A percentile compares a stretch with the other conserved stretches of the same genome.
Conservation (phyloP, 2,797 vertebrate genomes). For the Centroberyx gerrardi region DNA sequence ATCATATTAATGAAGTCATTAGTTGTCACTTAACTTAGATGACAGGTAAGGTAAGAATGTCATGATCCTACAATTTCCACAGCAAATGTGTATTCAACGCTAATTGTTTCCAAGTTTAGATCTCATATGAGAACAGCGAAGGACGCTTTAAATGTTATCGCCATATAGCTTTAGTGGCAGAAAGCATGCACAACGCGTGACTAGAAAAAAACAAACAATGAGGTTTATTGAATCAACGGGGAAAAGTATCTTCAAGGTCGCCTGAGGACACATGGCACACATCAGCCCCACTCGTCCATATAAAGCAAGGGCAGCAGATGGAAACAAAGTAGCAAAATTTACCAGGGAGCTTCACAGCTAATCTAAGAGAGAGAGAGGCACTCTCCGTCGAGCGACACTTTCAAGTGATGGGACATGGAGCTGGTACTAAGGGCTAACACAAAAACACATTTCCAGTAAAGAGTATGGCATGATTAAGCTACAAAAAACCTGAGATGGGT, state of each 20-base stretch:
- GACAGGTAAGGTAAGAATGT: conserved; percentile 81
- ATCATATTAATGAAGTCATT: conserved; percentile 85
- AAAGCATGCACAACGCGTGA: conserved; percentile 18
- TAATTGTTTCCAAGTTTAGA: conserved; percentile 60
- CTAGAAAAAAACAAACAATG: conserved; percentile 33
- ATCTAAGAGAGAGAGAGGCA: conserved; percentile 16
- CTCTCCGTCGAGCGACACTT: background rate
- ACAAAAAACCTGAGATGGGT: conserved; percentile 50
- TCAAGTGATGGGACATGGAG: background rate
- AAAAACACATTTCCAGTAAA: conserved; percentile 78
- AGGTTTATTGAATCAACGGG: conserved; percentile 76
- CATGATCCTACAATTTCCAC: conserved; percentile 67
- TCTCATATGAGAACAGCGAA: conserved; percentile 24
- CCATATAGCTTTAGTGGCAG: background rate
- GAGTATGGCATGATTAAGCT: conserved; percentile 71
- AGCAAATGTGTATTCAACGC: conserved; percentile 69
- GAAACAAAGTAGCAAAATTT: conserved; percentile 21
- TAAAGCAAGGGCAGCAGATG: conserved; percentile 44
- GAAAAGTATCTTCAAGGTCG: conserved; percentile 68
- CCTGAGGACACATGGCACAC: conserved; percentile 62
- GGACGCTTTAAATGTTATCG: conserved; percentile 8
- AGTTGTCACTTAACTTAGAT: conserved; percentile 78
- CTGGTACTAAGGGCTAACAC: conserved; percentile 52
- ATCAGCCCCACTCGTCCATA: conserved; percentile 25
- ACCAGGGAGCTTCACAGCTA: background rate